Conservation (phyloP, 2,888 invertebrate species). For the Luperina testacea region DNA sequence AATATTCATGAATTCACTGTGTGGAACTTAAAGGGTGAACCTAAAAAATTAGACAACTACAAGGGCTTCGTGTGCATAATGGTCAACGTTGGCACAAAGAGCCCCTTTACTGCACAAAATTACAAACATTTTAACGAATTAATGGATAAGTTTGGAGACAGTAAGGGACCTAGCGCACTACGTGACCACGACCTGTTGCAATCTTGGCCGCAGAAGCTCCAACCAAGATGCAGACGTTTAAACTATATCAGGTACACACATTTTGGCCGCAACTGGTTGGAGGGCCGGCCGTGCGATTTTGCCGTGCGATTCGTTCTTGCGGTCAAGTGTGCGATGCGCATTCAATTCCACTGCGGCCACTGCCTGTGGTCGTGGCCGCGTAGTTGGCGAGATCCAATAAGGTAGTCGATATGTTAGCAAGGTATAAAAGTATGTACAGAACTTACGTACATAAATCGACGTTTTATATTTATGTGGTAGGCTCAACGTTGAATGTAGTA, state of each 20-base stretch:
- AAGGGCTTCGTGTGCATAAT: conserved; percentile 46
- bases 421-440: background rate
- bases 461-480: background rate
- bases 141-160: conserved; percentile 41
- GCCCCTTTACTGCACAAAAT: conserved; percentile 3
- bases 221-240: background rate
- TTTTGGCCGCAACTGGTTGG: background rate
- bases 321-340: background rate
- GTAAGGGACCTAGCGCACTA: conserved; percentile 18
- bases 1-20: conserved; percentile 49
- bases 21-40: conserved; percentile 32
- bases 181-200: conserved; percentile 11
- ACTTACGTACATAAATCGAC: background rate
- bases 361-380: background rate
- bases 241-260: background rate
- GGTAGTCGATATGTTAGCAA: background rate
- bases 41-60: conserved; percentile 40
- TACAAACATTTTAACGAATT: conserved; percentile 45
- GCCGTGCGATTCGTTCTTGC: background rate
- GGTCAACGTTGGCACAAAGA: conserved; percentile 35
- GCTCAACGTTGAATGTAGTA: no score
- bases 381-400: no score
- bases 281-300: background rate
- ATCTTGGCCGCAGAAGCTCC: background rate
- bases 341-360: background rate